Conservation (phyloP, 2,888 invertebrate species). For the Drosophila subsilvestris region DNA sequence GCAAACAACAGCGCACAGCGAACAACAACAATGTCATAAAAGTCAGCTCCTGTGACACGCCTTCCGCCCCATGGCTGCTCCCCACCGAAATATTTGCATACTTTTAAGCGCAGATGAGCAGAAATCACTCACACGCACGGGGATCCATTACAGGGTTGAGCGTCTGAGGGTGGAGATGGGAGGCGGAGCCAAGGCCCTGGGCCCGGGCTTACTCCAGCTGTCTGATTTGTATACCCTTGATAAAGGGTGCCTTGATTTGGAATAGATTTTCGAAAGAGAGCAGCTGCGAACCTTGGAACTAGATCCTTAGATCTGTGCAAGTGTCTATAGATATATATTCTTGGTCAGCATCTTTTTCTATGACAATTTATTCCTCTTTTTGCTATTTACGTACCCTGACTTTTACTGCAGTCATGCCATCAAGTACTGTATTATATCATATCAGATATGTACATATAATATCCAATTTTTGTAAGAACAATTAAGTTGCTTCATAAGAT, state of each 20-base stretch:
- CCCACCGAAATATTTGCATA: constrained; percentile 76
- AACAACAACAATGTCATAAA: constrained; percentile 58
- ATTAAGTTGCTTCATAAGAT: no score
- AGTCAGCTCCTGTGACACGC: constrained; percentile 69
- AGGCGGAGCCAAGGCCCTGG: constrained; percentile 66
- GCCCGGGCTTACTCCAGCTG: constrained; percentile 57
- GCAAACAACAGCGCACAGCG: neutral
- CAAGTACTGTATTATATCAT: no score
- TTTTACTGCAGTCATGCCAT: no score
- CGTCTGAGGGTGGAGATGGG: constrained; percentile 9
- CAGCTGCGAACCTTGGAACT: neutral
- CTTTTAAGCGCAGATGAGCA: constrained; percentile 72
- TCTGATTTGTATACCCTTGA: constrained; percentile 57
- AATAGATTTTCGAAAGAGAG: constrained; percentile 2
- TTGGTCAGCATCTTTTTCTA: neutral
- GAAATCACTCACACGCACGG: constrained; percentile 81
- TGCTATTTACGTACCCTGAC: no score
- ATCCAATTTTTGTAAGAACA: no score
- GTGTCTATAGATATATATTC: neutral
- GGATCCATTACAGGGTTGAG: constrained; percentile 48
- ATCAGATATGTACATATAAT: no score
- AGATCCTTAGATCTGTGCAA: no score
- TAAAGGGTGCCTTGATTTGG: neutral
- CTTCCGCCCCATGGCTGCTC: constrained; percentile 25
- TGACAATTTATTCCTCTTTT: neutral